Conservation (phyloP, 2,113 vertebrate genomes). For the Clarias magur region DNA sequence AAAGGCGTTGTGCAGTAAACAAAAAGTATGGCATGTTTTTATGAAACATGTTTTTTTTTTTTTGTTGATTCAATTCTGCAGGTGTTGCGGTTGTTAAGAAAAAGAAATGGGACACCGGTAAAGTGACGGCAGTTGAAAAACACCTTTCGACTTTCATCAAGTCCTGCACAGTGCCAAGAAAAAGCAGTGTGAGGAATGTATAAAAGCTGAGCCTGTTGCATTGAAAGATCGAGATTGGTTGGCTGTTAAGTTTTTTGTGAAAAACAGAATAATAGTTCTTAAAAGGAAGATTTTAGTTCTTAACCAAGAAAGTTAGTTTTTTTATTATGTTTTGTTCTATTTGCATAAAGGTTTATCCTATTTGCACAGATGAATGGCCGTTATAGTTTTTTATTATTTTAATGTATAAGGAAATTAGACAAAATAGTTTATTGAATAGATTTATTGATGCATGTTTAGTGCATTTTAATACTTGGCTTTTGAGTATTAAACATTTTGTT, state of each 20-base stretch:
- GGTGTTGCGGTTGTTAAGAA: neutral
- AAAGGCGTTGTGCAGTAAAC: neutral
- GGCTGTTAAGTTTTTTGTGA: neutral
- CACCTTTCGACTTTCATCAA: neutral
- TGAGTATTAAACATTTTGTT: too few species aligned
- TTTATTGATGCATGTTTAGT: too few species aligned
- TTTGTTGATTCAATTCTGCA: neutral
- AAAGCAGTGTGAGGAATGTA: neutral
- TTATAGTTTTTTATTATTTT: too few species aligned
- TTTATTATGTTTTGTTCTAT: too few species aligned
- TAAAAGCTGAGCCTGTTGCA: slow-evolving; percentile 10
- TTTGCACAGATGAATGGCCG: too few species aligned
- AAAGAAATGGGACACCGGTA: neutral
- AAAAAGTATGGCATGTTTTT: neutral
- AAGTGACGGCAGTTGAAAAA: slow-evolving; percentile 1
- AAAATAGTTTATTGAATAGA: too few species aligned
- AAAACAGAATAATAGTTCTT: neutral
- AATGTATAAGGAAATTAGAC: too few species aligned
- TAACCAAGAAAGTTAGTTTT: neutral
- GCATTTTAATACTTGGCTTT: too few species aligned
- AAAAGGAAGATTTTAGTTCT: neutral
- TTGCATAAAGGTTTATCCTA: neutral
- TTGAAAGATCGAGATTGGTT: neutral
- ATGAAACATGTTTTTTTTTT: too few species aligned
- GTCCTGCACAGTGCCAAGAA: slow-evolving; percentile 2